Conservation (phyloP, 2,797 vertebrate genomes). For the Scolopax rusticola region DNA sequence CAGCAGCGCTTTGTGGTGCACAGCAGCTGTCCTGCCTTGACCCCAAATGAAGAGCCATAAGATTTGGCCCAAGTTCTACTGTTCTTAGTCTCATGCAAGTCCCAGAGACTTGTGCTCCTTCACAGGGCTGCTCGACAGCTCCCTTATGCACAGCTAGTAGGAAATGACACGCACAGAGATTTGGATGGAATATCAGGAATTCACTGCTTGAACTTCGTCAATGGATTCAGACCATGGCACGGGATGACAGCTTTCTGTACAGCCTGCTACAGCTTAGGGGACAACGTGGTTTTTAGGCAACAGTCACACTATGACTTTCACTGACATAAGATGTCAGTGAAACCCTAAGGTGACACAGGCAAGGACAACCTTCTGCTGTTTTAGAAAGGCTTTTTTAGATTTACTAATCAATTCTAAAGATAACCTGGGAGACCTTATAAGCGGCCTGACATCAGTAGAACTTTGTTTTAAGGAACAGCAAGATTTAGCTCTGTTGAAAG, state of each 20-base stretch:
- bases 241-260: neutral
- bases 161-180: neutral
- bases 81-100: neutral
- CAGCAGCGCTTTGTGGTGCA: neutral
- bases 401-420: neutral
- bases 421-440: neutral
- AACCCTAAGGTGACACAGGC: neutral
- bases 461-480: neutral
- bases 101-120: neutral
- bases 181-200: neutral
- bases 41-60: neutral
- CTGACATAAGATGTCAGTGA: neutral
- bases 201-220: neutral
- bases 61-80: neutral
- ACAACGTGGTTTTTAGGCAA: neutral
- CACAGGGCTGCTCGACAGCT: neutral
- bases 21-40: neutral
- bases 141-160: neutral
- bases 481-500: neutral
- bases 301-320: neutral
- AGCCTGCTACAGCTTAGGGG: neutral
- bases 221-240: neutral
- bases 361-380: neutral
- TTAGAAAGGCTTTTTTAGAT: neutral
- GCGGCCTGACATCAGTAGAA: neutral